Evolutionary conservation across 2,113 vertebrate genomes (phyloP), one percentile per base, ranked within the genome.

Genomic region (Scomber colias): DNA sequence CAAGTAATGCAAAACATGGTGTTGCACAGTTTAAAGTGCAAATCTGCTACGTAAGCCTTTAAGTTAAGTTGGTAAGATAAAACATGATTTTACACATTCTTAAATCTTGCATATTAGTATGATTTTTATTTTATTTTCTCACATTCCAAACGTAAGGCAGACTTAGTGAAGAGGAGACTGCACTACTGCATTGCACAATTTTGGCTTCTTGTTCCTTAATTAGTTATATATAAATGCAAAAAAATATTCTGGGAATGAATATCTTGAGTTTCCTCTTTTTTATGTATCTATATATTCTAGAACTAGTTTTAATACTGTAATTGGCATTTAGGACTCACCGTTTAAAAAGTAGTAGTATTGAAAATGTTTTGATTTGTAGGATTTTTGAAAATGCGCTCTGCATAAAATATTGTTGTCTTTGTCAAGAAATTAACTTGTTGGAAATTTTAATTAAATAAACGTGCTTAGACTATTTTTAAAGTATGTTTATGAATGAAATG

Each of bases 71-170:
- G 2, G 24, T 27, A 27, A 27, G 17, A 31, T 49, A 5, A 40
- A 55, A 57, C 24, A n/a, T 35, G 30, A 8, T 56, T 54, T 45
- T 9, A 40, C 21, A 31, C 19, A 76, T 59, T 75, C 3, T 30
- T 55, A 0, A 48, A 6, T 74, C 65, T 75, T 77, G 9, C 21
- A 69, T 55, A 48, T 30, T 6, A 19, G 71, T 65, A 13, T 79
- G 49, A 2, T 60, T 27, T 27, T 27, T 31, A 12, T 54, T 71
- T 49, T 64, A 12, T 19, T 68, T 45, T 46, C 4, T 75, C 35
- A 57, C n/a, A 27, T 44, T 73, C 4, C 64, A 82, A 76, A 87
- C 49, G 57, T 67, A 12, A 46, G 17, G 59, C 51, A 48, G 40
- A 75, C 46, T 61, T 51, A 2, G 11, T 27, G 44, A 64, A n/a